Evolutionary conservation across 1,140 invertebrate genomes (phyloP).

Genomic region (Achroia grisella): DNA sequence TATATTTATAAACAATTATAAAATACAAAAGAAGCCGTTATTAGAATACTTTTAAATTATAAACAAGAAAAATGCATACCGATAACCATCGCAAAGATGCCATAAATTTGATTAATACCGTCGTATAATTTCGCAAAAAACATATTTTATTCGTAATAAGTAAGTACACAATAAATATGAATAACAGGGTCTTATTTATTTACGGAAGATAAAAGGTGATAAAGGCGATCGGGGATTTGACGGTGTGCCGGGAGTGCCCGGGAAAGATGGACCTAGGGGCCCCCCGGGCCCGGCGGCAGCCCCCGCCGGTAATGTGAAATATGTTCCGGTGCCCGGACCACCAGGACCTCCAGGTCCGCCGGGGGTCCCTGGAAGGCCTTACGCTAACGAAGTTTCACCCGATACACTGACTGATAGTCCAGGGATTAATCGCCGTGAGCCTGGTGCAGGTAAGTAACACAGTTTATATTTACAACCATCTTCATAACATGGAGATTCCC

Average conservation of each 20-base stretch:
- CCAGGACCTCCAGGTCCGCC: slow-evolving; percentile 84
- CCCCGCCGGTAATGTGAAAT: slow-evolving; percentile 66
- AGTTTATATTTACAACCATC: too few species aligned
- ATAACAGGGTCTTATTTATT: slow-evolving; percentile 8
- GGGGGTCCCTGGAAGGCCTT: slow-evolving; percentile 56
- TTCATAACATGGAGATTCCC: too few species aligned
- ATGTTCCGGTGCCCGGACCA: slow-evolving; percentile 74
- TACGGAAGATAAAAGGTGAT: slow-evolving; percentile 75
- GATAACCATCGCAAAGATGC: too few species aligned
- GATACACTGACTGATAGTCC: slow-evolving; percentile 57
- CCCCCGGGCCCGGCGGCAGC: slow-evolving; percentile 72
- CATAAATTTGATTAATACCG: too few species aligned
- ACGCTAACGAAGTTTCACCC: slow-evolving; percentile 32
- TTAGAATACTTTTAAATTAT: too few species aligned
- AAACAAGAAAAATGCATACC: too few species aligned
- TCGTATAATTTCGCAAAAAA: too few species aligned
- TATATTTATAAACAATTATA: too few species aligned
- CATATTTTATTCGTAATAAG: too few species aligned
- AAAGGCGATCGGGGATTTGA: slow-evolving; percentile 78
- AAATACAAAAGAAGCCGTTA: too few species aligned
- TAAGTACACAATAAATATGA: slow-evolving; percentile 48
- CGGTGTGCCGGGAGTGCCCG: slow-evolving; percentile 74
- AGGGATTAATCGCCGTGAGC: slow-evolving; percentile 45
- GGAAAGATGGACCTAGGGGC: slow-evolving; percentile 77
- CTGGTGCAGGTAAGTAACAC: slow-evolving; percentile 35